Conservation (phyloP, 2,888 invertebrate genomes). For the Sepioteuthis lessoniana region DNA sequence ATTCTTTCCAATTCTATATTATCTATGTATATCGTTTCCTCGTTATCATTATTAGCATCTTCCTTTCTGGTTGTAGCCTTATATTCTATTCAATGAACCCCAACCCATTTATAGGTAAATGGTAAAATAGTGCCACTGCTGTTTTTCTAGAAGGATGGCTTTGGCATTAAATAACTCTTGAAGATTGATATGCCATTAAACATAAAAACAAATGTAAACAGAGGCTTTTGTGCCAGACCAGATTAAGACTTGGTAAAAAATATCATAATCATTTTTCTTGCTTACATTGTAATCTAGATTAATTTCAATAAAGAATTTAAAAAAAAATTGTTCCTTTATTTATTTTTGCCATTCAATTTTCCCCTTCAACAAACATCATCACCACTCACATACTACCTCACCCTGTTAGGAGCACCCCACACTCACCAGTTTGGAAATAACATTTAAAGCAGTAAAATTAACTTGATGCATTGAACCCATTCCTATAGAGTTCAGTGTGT, state of each 20-base stretch:
- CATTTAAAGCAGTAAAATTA: slow-evolving; percentile 18
- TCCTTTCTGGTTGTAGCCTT: no score
- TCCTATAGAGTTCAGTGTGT: not conserved
- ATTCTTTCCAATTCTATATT: no score
- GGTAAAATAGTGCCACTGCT: no score
- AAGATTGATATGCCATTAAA: no score
- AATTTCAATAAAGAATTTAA: not conserved
- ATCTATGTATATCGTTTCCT: no score
- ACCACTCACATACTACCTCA: not conserved
- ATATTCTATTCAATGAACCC: no score
- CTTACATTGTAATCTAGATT: not conserved
- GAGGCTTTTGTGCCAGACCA: no score
- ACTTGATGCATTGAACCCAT: slow-evolving; percentile 10
- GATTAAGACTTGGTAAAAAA: not conserved
- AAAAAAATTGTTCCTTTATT: not conserved
- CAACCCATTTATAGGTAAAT: no score
- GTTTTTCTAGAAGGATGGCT: no score
- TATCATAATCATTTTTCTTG: not conserved
- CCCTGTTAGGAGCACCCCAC: not conserved
- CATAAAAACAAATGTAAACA: no score
- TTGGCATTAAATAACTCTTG: no score
- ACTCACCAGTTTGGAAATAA: not conserved
- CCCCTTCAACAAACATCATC: not conserved
- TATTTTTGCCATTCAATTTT: not conserved
- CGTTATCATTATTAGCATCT: no score